Evolutionary conservation across 2,113 vertebrate genomes (phyloP).

Genomic region (Pyxicephalus adspersus): DNA sequence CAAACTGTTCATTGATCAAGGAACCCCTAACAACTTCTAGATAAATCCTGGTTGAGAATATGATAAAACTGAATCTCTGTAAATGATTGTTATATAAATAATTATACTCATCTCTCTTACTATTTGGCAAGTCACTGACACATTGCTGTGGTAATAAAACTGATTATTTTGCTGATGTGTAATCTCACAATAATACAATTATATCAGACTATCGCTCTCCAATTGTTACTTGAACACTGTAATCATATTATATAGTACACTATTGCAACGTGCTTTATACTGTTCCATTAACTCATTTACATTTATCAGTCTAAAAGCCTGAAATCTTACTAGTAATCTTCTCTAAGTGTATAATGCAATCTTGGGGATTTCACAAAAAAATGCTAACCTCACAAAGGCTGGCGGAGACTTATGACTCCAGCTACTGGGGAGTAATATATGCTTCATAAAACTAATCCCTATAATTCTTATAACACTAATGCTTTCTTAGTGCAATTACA

Average conservation of each 20-base stretch:
- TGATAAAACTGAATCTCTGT: too few species aligned
- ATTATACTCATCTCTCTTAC: too few species aligned
- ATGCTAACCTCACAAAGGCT: slow-evolving; percentile 3
- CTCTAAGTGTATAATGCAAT: slow-evolving; percentile 15
- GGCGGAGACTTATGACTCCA: slow-evolving; percentile 2
- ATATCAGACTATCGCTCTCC: not conserved
- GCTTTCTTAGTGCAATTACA: slow-evolving; percentile 16
- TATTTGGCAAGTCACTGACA: too few species aligned
- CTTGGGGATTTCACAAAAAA: slow-evolving; percentile 20
- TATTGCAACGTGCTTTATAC: not conserved
- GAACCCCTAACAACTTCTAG: too few species aligned
- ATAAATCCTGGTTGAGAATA: too few species aligned
- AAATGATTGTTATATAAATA: too few species aligned
- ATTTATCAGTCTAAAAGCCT: not conserved
- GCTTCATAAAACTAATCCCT: slow-evolving; percentile 31
- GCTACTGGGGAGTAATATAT: not conserved
- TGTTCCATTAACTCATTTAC: not conserved
- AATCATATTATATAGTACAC: not conserved
- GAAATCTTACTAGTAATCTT: slow-evolving; percentile 10
- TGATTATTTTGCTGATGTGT: not conserved
- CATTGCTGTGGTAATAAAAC: not conserved
- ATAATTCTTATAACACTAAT: slow-evolving; percentile 17
- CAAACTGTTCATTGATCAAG: too few species aligned
- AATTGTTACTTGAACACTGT: not conserved
- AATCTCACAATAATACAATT: not conserved